Conservation (phyloP, 2,113 vertebrate genomes). For the Illadopsis cleaveri region DNA sequence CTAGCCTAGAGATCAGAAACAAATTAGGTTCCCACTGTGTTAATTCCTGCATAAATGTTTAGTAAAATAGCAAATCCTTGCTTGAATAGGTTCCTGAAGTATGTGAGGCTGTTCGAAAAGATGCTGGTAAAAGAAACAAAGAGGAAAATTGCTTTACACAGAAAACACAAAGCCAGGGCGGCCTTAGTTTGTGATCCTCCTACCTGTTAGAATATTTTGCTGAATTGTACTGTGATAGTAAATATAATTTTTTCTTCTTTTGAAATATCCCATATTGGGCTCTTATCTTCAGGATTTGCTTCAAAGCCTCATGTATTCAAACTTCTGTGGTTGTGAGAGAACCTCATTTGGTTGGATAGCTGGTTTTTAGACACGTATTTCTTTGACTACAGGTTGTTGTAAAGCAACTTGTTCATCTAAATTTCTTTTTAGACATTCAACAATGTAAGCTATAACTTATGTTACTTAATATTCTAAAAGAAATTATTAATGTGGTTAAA, state of each 20-base stretch:
- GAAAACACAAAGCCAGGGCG: not conserved
- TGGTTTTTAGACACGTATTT: not conserved
- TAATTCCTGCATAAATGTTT: conserved; percentile 12
- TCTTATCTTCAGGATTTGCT: not conserved
- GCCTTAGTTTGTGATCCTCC: not conserved
- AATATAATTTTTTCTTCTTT: not conserved
- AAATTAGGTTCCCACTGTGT: not conserved
- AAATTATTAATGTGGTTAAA: not conserved
- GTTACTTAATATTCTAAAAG: not conserved
- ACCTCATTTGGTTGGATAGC: not conserved
- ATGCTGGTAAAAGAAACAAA: not conserved
- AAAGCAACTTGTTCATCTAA: not conserved
- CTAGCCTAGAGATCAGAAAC: not conserved
- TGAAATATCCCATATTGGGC: not conserved
- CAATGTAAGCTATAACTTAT: not conserved
- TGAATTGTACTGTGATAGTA: not conserved
- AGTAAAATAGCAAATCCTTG: not conserved
- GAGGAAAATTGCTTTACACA: not conserved
- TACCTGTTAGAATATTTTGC: not conserved
- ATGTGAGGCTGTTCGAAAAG: not conserved
- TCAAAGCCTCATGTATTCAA: not conserved
- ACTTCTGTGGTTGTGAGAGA: not conserved
- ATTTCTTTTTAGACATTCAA: not conserved
- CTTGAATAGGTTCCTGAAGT: not conserved
- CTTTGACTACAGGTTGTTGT: not conserved